A percentile compares a stretch with the other conserved stretches of the same genome.
Conservation (phyloP, 1,140 invertebrate species). For the Dolichoris vasculosae region DNA sequence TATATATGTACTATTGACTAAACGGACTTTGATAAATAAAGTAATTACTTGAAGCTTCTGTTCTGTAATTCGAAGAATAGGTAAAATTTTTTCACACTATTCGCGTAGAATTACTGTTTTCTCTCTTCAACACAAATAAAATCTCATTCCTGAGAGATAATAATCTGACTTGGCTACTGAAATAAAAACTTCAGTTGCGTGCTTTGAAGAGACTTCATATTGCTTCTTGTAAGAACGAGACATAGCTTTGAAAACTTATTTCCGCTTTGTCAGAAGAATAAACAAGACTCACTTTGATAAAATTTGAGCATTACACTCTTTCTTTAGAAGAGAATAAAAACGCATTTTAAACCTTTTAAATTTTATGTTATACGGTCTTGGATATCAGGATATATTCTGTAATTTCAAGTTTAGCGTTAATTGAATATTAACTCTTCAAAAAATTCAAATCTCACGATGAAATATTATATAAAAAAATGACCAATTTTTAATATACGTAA, state of each 20-base stretch:
- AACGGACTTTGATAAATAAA: neutral
- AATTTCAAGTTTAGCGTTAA: too few species aligned
- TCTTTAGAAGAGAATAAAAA: neutral
- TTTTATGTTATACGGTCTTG: too few species aligned
- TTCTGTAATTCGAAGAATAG: slow-evolving; percentile 2
- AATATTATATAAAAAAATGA: too few species aligned
- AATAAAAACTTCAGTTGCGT: slow-evolving; percentile 43
- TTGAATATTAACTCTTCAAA: too few species aligned
- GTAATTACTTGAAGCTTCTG: neutral
- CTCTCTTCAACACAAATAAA: slow-evolving; percentile 18
- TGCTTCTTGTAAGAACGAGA: slow-evolving; percentile 2
- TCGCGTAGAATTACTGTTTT: slow-evolving; percentile 23
- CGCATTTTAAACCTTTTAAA: too few species aligned
- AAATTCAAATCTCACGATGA: too few species aligned
- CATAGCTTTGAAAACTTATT: slow-evolving; percentile 35
- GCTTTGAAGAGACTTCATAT: slow-evolving; percentile 15
- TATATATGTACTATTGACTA: neutral
- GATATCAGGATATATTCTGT: too few species aligned
- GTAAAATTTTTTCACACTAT: slow-evolving; percentile 20
- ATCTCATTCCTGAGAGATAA: slow-evolving; percentile 44
- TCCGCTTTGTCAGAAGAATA: slow-evolving; percentile 31
- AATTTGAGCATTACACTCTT: slow-evolving; percentile 3
- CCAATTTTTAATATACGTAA: too few species aligned
- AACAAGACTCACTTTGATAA: slow-evolving; percentile 30
- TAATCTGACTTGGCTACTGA: slow-evolving; percentile 45